Conservation (phyloP, 2,888 invertebrate species). For the Eupithecia tripunctaria region DNA sequence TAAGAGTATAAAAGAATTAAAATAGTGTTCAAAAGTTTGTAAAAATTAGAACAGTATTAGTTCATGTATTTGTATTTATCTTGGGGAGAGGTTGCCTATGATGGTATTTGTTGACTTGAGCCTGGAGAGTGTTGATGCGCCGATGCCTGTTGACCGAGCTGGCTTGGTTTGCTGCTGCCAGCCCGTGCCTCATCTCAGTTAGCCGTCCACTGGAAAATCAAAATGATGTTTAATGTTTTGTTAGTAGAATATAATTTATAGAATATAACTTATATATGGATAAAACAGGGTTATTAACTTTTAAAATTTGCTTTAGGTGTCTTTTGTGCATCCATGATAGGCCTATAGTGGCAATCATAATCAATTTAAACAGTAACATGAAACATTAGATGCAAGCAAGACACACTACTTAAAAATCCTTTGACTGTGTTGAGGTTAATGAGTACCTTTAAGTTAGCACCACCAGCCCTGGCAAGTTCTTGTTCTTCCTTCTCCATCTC, state of each 20-base stretch:
- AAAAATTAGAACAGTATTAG: neutral
- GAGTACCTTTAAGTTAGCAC: slow-evolving; percentile 68
- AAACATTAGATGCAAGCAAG: neutral
- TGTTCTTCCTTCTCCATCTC: slow-evolving; percentile 84
- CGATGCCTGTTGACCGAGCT: slow-evolving; percentile 27
- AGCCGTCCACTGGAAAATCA: slow-evolving; percentile 67
- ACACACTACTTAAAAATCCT: neutral
- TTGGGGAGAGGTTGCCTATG: slow-evolving; percentile 7
- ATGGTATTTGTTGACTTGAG: slow-evolving; percentile 6
- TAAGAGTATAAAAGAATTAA: neutral
- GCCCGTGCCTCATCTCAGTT: slow-evolving; percentile 65
- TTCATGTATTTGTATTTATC: slow-evolving; percentile 33
- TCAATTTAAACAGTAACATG: too few relatives aligned
- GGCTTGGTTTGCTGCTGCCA: slow-evolving; percentile 40
- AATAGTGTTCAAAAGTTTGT: neutral
- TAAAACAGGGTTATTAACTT: too few relatives aligned
- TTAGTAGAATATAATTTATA: too few relatives aligned
- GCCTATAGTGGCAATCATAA: too few relatives aligned
- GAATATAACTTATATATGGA: too few relatives aligned
- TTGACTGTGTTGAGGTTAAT: neutral
- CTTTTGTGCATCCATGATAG: too few relatives aligned
- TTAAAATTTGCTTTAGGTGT: too few relatives aligned
- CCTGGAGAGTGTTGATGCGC: neutral
- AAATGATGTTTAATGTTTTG: neutral
- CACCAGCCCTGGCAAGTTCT: slow-evolving; percentile 75